Evolutionary conservation across 2,113 vertebrate species (phyloP).

Genomic region (Eolophus roseicapilla): DNA sequence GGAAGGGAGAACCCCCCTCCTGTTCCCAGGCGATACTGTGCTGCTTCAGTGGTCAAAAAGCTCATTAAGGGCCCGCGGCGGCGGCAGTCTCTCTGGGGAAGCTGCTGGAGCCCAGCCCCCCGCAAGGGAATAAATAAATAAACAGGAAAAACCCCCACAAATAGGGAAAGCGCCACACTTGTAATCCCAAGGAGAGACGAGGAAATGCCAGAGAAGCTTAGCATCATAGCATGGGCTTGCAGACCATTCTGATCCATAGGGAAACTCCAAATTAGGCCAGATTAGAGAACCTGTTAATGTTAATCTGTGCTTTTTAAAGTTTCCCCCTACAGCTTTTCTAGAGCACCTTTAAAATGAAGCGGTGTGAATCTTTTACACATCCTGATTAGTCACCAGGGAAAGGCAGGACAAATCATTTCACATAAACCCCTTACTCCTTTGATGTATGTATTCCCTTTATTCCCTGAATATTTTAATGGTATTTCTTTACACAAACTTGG

Average conservation of each 20-base stretch:
- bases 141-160: slow-evolving; percentile 12
- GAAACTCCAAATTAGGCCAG: not conserved
- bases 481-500: slow-evolving; percentile 40
- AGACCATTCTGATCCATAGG: not conserved
- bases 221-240: not conserved
- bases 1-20: not conserved
- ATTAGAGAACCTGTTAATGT: not conserved
- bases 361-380: not conserved
- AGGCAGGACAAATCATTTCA: slow-evolving; percentile 34
- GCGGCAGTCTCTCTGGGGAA: not conserved
- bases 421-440: slow-evolving; percentile 43
- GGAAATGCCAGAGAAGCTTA: not conserved
- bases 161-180: not conserved
- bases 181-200: not conserved
- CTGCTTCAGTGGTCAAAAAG: slow-evolving; percentile 55
- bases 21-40: slow-evolving; percentile 56
- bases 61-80: slow-evolving; percentile 15
- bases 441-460: slow-evolving; percentile 38
- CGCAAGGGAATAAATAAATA: slow-evolving; percentile 33
- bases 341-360: not conserved
- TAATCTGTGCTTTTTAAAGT: not conserved
- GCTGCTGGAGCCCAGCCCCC: not conserved
- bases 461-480: slow-evolving; percentile 32
- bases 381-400: slow-evolving; percentile 46
- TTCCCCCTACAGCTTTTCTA: not conserved